phyloP scores from a whole-genome alignment of 2,888 invertebrate genomes.

The Troglohyphantes excavatus region DNA sequence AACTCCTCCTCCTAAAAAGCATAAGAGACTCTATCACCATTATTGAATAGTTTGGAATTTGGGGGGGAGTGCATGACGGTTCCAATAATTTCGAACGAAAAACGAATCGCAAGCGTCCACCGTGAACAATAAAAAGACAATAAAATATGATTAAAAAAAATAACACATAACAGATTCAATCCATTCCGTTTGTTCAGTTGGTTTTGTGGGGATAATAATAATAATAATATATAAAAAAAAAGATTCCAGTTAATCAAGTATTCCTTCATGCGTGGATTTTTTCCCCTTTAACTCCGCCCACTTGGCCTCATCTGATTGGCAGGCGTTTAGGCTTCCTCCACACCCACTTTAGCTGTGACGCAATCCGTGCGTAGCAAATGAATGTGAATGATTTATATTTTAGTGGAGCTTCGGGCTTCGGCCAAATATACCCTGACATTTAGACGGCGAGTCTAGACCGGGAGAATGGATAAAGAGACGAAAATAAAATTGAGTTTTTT shows the following conservation, averaged over 20 bases:
- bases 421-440: slow-evolving; percentile 76
- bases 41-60: slow-evolving; percentile 3
- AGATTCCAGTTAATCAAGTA: slow-evolving; percentile 71
- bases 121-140: neutral
- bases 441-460: slow-evolving; percentile 45
- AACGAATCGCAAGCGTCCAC: neutral
- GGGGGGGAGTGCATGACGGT: neutral
- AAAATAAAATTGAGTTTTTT: slow-evolving; percentile 13
- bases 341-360: slow-evolving; percentile 70
- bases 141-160: neutral
- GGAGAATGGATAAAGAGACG: neutral
- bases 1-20: neutral
- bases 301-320: slow-evolving; percentile 52
- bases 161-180: neutral
- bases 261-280: slow-evolving; percentile 70
- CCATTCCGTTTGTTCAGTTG: no score
- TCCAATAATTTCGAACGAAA: slow-evolving; percentile 16
- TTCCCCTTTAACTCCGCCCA: slow-evolving; percentile 47
- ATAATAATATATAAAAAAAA: slow-evolving; percentile 22
- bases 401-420: slow-evolving; percentile 13
- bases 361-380: slow-evolving; percentile 75
- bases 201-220: no score
- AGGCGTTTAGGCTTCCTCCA: slow-evolving; percentile 50
- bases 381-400: slow-evolving; percentile 72
- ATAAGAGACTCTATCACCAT: neutral